phyloP scores from a whole-genome alignment of 2,113 vertebrate genomes.

The Trichomycterus rosablanca region DNA sequence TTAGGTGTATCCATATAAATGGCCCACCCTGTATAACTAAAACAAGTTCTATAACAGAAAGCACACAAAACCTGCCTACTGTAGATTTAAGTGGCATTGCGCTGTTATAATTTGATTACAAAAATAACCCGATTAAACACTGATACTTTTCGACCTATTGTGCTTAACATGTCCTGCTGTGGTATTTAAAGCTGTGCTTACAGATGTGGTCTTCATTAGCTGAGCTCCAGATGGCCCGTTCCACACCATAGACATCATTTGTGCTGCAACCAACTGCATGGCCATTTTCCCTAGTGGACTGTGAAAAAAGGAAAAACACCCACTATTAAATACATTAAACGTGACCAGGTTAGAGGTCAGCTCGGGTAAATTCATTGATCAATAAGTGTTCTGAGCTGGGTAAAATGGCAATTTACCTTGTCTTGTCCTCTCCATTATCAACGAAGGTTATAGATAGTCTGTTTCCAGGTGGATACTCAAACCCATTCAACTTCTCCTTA shows the following conservation, averaged over 20 bases:
- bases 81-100: too few relatives aligned
- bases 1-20: too few relatives aligned
- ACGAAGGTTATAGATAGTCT: constrained; percentile 78
- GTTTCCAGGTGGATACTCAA: constrained; percentile 96
- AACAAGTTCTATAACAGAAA: too few relatives aligned
- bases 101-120: too few relatives aligned
- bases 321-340: too few relatives aligned
- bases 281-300: constrained; percentile 92
- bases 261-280: constrained; percentile 86
- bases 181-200: constrained; percentile 56
- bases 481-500: constrained; percentile 88
- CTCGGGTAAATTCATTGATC: too few relatives aligned
- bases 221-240: constrained; percentile 66
- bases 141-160: too few relatives aligned
- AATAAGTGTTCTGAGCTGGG: background rate
- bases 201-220: constrained; percentile 66
- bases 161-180: too few relatives aligned
- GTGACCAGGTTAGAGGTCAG: too few relatives aligned
- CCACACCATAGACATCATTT: constrained; percentile 84
- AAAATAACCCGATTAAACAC: too few relatives aligned
- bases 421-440: constrained; percentile 83
- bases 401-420: constrained; percentile 69
- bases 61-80: too few relatives aligned
- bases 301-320: constrained; percentile 25
- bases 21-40: too few relatives aligned